Percentiles rank a stretch among this genome's conserved stretches.
These are phyloP conservation scores for Nemoura dubitans DNA, from an alignment of 2,888 invertebrate genomes.

Conservation along the genomic window DNA sequence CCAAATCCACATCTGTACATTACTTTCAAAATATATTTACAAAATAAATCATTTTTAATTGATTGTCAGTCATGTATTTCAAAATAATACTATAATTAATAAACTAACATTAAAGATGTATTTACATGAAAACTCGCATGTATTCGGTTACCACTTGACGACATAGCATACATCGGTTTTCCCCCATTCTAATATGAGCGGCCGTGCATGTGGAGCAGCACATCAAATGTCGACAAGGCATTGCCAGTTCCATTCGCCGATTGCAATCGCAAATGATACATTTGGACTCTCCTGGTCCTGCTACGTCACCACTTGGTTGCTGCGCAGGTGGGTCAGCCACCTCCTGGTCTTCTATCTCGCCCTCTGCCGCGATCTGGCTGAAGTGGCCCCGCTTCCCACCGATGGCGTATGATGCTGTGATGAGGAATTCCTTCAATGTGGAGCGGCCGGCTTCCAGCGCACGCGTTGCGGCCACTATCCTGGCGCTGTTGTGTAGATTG, in stretches of 20 bases:
- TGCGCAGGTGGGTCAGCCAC: neutral
- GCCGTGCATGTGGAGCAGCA: neutral
- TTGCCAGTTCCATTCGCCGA: neutral
- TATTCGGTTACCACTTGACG: neutral
- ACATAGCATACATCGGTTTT: neutral
- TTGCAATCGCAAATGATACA: neutral
- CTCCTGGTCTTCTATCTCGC: neutral
- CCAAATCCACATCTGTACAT: too few species aligned
- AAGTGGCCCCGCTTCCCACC: neutral
- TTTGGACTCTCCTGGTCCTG: neutral
- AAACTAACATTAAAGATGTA: too few species aligned
- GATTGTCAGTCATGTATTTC: too few species aligned
- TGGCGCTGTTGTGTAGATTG: neutral
- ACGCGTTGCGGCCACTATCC: neutral
- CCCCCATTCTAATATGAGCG: neutral
- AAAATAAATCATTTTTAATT: too few species aligned
- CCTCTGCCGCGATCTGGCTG: neutral
- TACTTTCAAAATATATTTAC: too few species aligned
- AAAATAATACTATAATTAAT: too few species aligned
- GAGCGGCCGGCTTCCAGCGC: neutral
- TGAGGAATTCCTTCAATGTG: neutral
- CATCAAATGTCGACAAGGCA: neutral
- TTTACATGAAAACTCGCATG: neutral
- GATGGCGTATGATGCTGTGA: neutral
- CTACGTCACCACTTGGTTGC: neutral